A percentile compares a stretch with the other conserved stretches of the same genome.
phyloP scores from a whole-genome alignment of 2,113 vertebrate species.

The Cyanoramphus novaezelandiae region DNA sequence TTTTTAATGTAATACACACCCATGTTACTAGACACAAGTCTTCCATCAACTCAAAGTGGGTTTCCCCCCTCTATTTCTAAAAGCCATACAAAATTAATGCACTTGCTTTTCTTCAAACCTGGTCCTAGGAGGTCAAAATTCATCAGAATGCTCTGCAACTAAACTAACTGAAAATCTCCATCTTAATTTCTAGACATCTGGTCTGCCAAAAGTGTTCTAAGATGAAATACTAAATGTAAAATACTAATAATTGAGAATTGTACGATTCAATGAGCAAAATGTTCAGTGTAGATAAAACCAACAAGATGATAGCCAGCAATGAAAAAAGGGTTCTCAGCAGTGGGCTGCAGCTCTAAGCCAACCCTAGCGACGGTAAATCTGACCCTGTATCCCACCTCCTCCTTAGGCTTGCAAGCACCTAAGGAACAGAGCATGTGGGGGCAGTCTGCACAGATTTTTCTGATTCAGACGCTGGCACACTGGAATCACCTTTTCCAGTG shows the following conservation, averaged over 20 bases:
- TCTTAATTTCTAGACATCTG: neutral
- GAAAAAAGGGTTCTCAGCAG: neutral
- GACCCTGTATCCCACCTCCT: neutral
- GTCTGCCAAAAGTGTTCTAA: neutral
- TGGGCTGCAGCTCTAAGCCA: neutral
- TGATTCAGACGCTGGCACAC: neutral
- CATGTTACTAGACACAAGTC: neutral
- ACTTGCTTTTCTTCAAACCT: neutral
- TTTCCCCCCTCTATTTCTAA: neutral
- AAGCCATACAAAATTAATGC: neutral
- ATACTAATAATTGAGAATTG: neutral
- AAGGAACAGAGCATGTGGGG: neutral
- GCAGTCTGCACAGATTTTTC: neutral
- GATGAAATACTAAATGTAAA: neutral
- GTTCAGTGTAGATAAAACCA: neutral
- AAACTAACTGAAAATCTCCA: neutral
- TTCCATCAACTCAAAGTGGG: neutral
- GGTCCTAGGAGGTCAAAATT: neutral
- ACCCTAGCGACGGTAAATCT: neutral
- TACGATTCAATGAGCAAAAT: neutral
- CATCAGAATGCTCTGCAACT: neutral
- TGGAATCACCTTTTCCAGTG: neutral
- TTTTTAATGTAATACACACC: neutral
- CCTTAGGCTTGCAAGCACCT: neutral
- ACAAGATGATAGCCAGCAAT: neutral